Conservation (phyloP, 2,888 invertebrate genomes). For the Cerastis rubricosa region DNA sequence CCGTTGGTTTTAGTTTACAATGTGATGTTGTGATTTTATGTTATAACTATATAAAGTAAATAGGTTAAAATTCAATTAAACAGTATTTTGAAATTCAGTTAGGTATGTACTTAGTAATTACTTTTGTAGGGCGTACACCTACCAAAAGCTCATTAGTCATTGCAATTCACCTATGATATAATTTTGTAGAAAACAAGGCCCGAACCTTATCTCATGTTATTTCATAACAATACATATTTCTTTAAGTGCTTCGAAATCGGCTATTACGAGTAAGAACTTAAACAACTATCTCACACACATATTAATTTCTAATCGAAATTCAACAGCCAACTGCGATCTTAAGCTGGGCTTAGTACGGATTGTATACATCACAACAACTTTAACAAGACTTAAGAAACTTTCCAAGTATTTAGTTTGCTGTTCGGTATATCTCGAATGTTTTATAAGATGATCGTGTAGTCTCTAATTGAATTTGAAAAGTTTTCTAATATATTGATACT, state of each 20-base stretch:
- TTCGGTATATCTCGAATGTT: conserved; percentile 56
- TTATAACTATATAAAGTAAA: background rate
- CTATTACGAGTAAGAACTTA: conserved; percentile 15
- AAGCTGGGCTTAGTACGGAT: conserved; percentile 50
- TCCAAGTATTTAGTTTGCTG: conserved; percentile 58
- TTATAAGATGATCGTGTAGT: conserved; percentile 52
- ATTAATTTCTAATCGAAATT: conserved; percentile 61
- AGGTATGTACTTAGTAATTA: background rate
- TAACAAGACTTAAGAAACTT: conserved; percentile 57
- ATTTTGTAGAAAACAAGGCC: background rate
- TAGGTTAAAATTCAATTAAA: background rate
- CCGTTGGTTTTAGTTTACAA: conserved; percentile 18
- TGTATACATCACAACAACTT: conserved; percentile 62
- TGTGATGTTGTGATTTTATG: conserved; percentile 1
- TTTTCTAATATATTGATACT: conserved; percentile 51
- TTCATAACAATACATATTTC: background rate
- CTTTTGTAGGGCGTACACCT: conserved; percentile 5
- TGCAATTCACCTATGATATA: background rate
- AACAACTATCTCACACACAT: conserved; percentile 40
- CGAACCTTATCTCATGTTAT: background rate
- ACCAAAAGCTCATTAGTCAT: conserved; percentile 6
- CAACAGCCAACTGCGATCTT: conserved; percentile 40
- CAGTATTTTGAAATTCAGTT: background rate
- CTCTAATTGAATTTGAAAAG: conserved; percentile 52
- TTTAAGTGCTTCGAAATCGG: background rate